Evolutionary conservation across 2,113 vertebrate genomes (phyloP).

Genomic region (Psilopogon haemacephalus): DNA sequence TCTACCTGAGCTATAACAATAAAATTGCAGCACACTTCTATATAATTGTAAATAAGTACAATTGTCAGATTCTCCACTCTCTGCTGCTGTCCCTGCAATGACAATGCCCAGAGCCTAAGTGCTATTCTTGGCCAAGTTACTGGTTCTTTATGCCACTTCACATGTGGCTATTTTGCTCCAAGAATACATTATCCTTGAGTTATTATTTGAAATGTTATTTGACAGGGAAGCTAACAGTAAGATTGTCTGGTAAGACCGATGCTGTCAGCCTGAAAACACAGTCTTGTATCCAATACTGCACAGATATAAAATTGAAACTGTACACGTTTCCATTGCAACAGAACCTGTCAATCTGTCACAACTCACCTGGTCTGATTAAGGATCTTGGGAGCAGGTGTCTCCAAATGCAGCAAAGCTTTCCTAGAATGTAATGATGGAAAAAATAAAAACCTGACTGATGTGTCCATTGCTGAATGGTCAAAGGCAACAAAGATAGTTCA

Average conservation of each 20-base stretch:
- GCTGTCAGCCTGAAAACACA: slow-evolving; percentile 13
- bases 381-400: not conserved
- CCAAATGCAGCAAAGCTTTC: not conserved
- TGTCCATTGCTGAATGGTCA: not conserved
- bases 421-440: not conserved
- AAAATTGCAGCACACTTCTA: slow-evolving; percentile 17
- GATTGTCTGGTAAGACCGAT: not conserved
- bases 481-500: not conserved
- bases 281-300: not conserved
- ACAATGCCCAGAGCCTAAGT: not conserved
- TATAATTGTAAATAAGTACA: not conserved
- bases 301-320: not conserved
- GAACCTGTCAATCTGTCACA: slow-evolving; percentile 1
- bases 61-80: not conserved
- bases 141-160: not conserved
- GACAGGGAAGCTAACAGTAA: not conserved
- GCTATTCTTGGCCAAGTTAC: not conserved
- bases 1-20: slow-evolving; percentile 37
- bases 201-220: not conserved
- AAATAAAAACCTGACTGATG: not conserved
- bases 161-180: not conserved
- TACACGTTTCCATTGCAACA: not conserved
- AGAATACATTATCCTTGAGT: not conserved
- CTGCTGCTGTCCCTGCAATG: not conserved
- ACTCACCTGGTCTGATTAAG: not conserved